Evolutionary conservation across 2,888 invertebrate species (phyloP).

Genomic region (Tyria jacobaeae): DNA sequence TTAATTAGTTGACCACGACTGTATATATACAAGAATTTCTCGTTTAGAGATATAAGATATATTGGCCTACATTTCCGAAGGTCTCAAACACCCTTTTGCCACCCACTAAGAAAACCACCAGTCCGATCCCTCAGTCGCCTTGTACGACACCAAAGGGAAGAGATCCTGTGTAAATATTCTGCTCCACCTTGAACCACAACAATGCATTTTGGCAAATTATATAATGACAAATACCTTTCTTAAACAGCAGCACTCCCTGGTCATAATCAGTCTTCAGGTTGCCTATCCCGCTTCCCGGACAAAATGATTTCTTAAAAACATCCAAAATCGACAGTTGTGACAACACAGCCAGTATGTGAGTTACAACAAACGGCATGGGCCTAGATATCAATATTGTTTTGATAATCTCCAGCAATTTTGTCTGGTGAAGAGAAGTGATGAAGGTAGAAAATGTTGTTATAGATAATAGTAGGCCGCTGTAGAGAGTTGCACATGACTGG

Average conservation of each 20-base stretch:
- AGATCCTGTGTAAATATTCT: too few relatives aligned
- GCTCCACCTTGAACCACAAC: too few relatives aligned
- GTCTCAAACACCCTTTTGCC: too few relatives aligned
- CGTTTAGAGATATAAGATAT: too few relatives aligned
- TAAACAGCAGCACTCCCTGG: constrained; percentile 77
- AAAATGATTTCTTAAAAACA: constrained; percentile 52
- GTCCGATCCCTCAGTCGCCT: too few relatives aligned
- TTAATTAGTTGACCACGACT: too few relatives aligned
- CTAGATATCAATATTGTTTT: constrained; percentile 63
- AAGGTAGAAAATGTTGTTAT: constrained; percentile 43
- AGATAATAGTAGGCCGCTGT: constrained; percentile 68
- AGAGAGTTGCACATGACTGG: constrained; percentile 71
- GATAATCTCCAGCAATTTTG: constrained; percentile 49
- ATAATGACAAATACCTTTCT: constrained; percentile 61
- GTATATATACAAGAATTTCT: too few relatives aligned
- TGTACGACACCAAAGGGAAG: too few relatives aligned
- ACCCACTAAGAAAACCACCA: too few relatives aligned
- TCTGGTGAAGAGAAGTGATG: constrained; percentile 2
- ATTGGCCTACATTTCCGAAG: too few relatives aligned
- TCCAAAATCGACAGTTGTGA: constrained; percentile 45
- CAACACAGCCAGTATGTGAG: constrained; percentile 54
- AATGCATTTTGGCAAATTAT: too few relatives aligned
- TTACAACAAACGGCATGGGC: constrained; percentile 63
- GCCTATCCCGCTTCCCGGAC: constrained; percentile 56
- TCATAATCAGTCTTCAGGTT: constrained; percentile 75